Conservation (phyloP, 2,113 vertebrate species). For the Cyrtonyx montezumae region DNA sequence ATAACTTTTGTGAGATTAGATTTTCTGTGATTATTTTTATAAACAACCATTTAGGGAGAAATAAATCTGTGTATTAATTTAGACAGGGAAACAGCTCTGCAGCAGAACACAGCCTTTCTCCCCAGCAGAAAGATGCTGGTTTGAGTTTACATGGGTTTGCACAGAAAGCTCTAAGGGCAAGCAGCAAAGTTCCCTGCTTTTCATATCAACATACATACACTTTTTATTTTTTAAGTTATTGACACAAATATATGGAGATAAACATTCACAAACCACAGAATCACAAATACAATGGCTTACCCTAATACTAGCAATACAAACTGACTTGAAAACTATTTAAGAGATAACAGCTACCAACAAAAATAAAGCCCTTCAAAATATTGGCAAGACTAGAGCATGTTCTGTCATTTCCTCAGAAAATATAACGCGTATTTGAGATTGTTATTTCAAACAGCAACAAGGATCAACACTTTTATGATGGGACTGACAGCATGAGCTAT, state of each 20-base stretch:
- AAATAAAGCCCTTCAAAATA: not conserved
- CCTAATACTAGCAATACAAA: not conserved
- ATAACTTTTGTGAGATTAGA: not conserved
- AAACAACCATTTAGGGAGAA: not conserved
- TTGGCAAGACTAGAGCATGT: not conserved
- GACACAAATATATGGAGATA: not conserved
- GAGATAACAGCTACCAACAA: not conserved
- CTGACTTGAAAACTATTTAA: not conserved
- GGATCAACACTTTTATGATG: not conserved
- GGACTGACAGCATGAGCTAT: not conserved
- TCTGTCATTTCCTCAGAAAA: not conserved
- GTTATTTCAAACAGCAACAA: not conserved
- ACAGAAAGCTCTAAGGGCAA: accelerated
- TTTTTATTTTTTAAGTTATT: not conserved
- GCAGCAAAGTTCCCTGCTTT: not conserved
- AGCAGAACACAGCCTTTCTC: not conserved
- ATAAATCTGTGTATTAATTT: not conserved
- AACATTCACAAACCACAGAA: not conserved
- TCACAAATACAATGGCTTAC: not conserved
- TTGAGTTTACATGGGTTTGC: not conserved
- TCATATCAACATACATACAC: accelerated
- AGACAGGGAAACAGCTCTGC: not conserved
- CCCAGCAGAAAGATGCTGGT: not conserved
- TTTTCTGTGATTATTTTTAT: not conserved
- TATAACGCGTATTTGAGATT: accelerated